Evolutionary conservation across 2,797 vertebrate species (phyloP), one percentile per base, ranked within the genome.

Genomic region (Hypotaenidia okinawae): DNA sequence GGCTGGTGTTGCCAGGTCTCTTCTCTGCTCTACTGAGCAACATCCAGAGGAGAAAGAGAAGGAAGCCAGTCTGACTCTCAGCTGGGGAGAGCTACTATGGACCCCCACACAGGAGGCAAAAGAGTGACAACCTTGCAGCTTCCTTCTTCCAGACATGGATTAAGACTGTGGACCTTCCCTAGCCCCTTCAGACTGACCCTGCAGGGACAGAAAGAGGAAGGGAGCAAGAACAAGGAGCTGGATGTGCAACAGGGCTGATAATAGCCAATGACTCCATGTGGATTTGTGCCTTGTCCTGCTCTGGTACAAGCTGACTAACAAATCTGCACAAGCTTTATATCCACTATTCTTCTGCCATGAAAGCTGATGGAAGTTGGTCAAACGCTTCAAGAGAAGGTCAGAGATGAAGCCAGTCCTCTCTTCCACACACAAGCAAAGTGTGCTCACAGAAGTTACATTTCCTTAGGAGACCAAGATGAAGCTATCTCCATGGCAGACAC

Each of bases 211-310:
- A 76, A 87, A 18, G 49, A 82, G 62, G 35, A 69, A 8, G 23
- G 25, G 12, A 68, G 25, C 16, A 51, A 77, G 32, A 86, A 43
- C 0, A 0, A 39, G 35, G 3, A 25, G 27, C 43, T 77, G 1
- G 0, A 11, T 30, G 4, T 19, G 13, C 57, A 61, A 13, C 23
- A 21, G 13, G 45, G 35, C 13, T 33, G 73, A 13, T 33, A 33
- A 45, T 49, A 9, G 15, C 45, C 41, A 6, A 14, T 19, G 43
- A 63, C 18, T 66, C 59, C 49, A 3, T 0, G 1, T 47, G 69
- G 49, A 84, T 78, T 66, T 90, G 27, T 77, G 57, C 43, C 61
- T 76, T 79, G 52, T 76, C 52, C 3, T 7, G 45, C 28, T 21
- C 19, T 74, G 49, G 22, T 41, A 37, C 23, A 62, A 84, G 28